Percentiles rank a stretch among this genome's conserved stretches.
Evolutionary conservation across 2,888 invertebrate species (phyloP).

Genomic region (Acronicta psi): DNA sequence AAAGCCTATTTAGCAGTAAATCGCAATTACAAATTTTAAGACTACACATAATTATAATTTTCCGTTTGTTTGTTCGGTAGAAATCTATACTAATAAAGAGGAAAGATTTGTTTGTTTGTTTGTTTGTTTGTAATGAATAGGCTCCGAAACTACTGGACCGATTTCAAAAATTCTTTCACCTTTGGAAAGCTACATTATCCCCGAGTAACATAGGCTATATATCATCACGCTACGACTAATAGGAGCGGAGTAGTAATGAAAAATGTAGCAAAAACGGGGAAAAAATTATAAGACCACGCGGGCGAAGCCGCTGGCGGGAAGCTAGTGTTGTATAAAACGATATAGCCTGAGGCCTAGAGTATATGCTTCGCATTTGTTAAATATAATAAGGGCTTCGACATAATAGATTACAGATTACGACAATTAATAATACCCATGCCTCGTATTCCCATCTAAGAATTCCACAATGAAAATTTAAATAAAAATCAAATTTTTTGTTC

Average conservation of each 20-base stretch:
- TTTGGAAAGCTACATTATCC: too few relatives aligned
- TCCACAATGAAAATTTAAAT: constrained; percentile 2
- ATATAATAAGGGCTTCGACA: constrained; percentile 52
- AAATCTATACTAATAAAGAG: constrained; percentile 19
- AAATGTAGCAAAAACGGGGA: too few relatives aligned
- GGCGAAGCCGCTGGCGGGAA: too few relatives aligned
- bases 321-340: constrained; percentile 21
- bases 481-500: constrained; percentile 19
- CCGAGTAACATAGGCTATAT: too few relatives aligned
- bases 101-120: too few relatives aligned
- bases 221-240: too few relatives aligned
- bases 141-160: too few relatives aligned
- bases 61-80: constrained; percentile 34
- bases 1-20: constrained; percentile 26
- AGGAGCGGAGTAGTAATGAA: too few relatives aligned
- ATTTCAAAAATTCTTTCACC: too few relatives aligned
- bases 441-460: constrained; percentile 25
- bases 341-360: constrained; percentile 36
- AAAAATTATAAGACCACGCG: too few relatives aligned
- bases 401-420: constrained; percentile 60
- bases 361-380: constrained; percentile 51
- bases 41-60: constrained; percentile 41
- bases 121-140: too few relatives aligned
- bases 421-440: constrained; percentile 54
- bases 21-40: constrained; percentile 21